Base-by-base conservation (phyloP, 2,797 vertebrate species). In the Coracias cyanogaster region DNA sequence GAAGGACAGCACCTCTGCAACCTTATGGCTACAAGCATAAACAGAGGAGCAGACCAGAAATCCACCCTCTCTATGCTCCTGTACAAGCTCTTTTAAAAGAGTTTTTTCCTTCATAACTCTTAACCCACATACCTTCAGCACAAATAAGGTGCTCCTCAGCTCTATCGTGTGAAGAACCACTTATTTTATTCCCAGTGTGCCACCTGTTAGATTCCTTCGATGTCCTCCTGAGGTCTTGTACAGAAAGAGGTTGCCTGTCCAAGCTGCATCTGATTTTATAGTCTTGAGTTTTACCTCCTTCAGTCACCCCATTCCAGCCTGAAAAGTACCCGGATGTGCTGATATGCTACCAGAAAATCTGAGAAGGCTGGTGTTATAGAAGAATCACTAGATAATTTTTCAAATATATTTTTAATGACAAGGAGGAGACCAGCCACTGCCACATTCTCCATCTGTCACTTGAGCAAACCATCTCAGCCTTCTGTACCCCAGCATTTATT, bases 401-500 rank as follows among this genome's bases (percentile, higher is more conserved):
- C 86, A 76, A 88, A 90, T 29, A 7, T 67, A 48, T 67, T 84
- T 86, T 74, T 93, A 86, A 94, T 74, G 90, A 71, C n/a, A 86
- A 79, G 69, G 22, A 86, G 29, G 77, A 55, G 54, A 19, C 25
- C 39, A 51, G 62, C 61, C 1, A 4, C 67, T 76, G 61, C 70
- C 71, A 37, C 54, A 2, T 65, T 58, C 62, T 90, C 55, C 0
- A 1, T 55, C 81, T 70, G 21, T 94, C 69, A 89, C 95, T 90
- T 97, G 90, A 86, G 89, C 91, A 91, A 96, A 64, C 51, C 43
- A 46, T 89, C 95, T 82, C 82, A 92, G 82, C 29, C 66, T 46
- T 33, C 52, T 45, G 49, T 55, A 88, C 52, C 37, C 37, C 73
- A 37, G 70, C 66, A 76, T 80, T 79, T 86, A 67, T 54, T 65